These are phyloP conservation scores for Dasypogon diadema DNA, from an alignment of 2,888 invertebrate species.

Conservation along the genomic window DNA sequence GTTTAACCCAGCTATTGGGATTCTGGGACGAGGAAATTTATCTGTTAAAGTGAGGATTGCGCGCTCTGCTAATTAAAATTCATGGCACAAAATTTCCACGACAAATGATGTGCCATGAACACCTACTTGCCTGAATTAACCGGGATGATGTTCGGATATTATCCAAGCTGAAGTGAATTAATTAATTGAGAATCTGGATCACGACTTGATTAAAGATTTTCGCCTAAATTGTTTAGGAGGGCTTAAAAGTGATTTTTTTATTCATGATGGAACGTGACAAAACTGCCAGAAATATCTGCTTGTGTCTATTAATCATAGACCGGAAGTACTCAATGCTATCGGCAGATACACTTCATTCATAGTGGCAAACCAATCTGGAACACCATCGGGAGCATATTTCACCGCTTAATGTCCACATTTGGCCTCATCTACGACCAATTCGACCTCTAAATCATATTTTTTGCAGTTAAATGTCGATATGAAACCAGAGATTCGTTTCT, in stretches of 20 bases:
- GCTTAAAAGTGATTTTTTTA: constrained; percentile 33
- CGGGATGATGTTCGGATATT: constrained; percentile 37
- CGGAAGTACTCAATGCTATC: constrained; percentile 34
- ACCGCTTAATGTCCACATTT: constrained; percentile 30
- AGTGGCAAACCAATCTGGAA: constrained; percentile 38
- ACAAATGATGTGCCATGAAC: constrained; percentile 42
- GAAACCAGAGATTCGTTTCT: constrained; percentile 43
- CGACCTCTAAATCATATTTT: constrained; percentile 47
- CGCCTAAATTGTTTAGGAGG: constrained; percentile 12
- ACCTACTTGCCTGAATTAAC: constrained; percentile 35
- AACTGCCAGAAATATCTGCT: not conserved
- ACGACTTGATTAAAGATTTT: constrained; percentile 49
- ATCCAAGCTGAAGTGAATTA: constrained; percentile 31
- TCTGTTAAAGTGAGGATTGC: constrained; percentile 50
- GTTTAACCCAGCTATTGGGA: constrained; percentile 48
- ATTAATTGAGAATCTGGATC: constrained; percentile 49
- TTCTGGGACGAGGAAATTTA: constrained; percentile 38
- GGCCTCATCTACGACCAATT: constrained; percentile 41
- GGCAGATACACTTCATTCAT: constrained; percentile 14
- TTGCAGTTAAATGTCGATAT: constrained; percentile 39
- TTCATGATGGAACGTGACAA: not conserved
- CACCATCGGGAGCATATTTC: constrained; percentile 27
- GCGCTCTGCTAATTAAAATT: constrained; percentile 48
- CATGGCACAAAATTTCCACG: constrained; percentile 43
- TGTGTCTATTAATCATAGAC: constrained; percentile 30